phyloP scores from a whole-genome alignment of 2,888 invertebrate genomes.

The Tetragonula carbonaria region DNA sequence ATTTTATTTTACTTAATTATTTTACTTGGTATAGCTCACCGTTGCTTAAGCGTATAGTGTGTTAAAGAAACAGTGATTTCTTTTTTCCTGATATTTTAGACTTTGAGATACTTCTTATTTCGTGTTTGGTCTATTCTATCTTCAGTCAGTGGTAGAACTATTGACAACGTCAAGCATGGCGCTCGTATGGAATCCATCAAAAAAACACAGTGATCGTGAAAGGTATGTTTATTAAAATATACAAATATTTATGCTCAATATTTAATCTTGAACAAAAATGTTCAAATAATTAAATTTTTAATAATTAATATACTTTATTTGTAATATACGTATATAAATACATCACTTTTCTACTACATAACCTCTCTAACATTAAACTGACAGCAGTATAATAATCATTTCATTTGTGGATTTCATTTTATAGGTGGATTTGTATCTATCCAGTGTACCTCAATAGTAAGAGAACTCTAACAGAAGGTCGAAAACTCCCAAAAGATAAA shows the following conservation, averaged over 20 bases:
- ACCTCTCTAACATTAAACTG: constrained; percentile 57
- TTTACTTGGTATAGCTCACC: too few relatives aligned
- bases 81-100: too few relatives aligned
- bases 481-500: constrained; percentile 92
- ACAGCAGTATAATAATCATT: constrained; percentile 6
- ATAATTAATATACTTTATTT: constrained; percentile 2
- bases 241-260: neutral
- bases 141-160: neutral
- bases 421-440: constrained; percentile 98
- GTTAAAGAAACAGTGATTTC: too few relatives aligned
- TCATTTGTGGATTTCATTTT: constrained; percentile 56
- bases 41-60: too few relatives aligned
- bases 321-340: neutral
- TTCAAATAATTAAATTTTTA: neutral
- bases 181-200: constrained; percentile 88
- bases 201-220: constrained; percentile 92
- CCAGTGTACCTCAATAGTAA: constrained; percentile 98
- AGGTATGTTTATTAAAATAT: constrained; percentile 84
- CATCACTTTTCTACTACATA: constrained; percentile 54
- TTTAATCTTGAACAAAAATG: neutral
- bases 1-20: too few relatives aligned
- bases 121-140: too few relatives aligned
- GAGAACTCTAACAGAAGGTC: constrained; percentile 95
- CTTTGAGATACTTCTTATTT: too few relatives aligned
- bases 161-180: constrained; percentile 73